Base-by-base conservation (phyloP, 2,113 vertebrate genomes). In the Austrofundulus limnaeus region DNA sequence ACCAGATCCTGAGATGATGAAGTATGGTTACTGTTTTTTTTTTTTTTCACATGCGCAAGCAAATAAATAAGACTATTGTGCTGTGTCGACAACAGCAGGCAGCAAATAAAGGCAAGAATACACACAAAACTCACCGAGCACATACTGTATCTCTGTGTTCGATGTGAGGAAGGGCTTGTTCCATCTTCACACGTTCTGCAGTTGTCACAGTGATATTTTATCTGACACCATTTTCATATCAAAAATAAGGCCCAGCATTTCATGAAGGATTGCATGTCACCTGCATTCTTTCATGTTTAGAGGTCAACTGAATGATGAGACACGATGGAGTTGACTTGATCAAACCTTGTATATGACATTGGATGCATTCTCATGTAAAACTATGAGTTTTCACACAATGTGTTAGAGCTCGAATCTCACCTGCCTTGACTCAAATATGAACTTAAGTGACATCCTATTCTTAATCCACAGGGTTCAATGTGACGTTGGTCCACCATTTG, bases 1-100 rank as follows among this genome's bases (percentile, higher is more conserved):
- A 21, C 20, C 19, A 39, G 55, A 3, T 61, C 8, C 58, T 19
- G 17, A 71, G 48, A 61, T 62, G 50, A 66, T 71, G 38, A 58
- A 49, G 38, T 31, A 28, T 63, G 58, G 46, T 69, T 64, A 55
- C 51, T 49, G 59, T 42, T 65, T 72, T 69, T 56, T 72, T 81
- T 47, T 28, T 28, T 28, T 3, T 58, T 56, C 50, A 53, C 10
- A 34, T 34, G 6, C 25, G 7, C 3, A 11, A 63, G 57, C 60
- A 65, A 60, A 65, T 63, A 47, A 49, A 28, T 28, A 69, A 71
- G 37, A 47, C 47, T 19, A 42, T 47, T 39, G 49, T 38, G 46
- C 19, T 52, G 55, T 54, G 61, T 51, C 42, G 42, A 60, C 56
- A 37, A 37, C 56, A 62, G 39, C 49, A 60, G 31, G 28, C 56